phyloP scores from a whole-genome alignment of 2,797 vertebrate genomes.

The Labeo calbasu region DNA sequence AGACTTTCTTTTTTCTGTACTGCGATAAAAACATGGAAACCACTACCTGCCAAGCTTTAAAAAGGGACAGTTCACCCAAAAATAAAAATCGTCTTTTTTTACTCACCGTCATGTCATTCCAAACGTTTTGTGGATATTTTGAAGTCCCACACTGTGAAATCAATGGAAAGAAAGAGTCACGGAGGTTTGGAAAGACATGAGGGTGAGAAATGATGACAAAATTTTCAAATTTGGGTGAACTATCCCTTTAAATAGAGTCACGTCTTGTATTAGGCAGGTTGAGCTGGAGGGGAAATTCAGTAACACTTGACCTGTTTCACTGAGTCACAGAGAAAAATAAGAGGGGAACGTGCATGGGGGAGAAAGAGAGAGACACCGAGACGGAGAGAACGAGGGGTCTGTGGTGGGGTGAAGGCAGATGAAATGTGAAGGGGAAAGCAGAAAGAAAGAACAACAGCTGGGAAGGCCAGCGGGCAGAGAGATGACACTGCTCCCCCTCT shows the following conservation, averaged over 20 bases:
- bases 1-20: too few species aligned
- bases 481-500: slow-evolving; percentile 65
- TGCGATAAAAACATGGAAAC: neutral
- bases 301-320: slow-evolving; percentile 86
- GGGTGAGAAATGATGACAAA: neutral
- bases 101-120: neutral
- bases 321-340: slow-evolving; percentile 70
- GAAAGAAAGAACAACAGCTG: slow-evolving; percentile 67
- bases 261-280: slow-evolving; percentile 80
- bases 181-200: neutral
- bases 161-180: too few species aligned
- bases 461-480: slow-evolving; percentile 54
- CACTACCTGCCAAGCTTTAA: neutral
- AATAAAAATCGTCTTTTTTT: neutral
- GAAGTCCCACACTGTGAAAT: neutral
- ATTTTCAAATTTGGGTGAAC: neutral
- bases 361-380: slow-evolving; percentile 44
- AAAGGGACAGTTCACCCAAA: neutral
- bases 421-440: slow-evolving; percentile 61
- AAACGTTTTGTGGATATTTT: neutral
- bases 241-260: slow-evolving; percentile 61
- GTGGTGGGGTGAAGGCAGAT: slow-evolving; percentile 70
- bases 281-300: slow-evolving; percentile 80
- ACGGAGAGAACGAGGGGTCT: neutral
- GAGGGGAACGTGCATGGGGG: slow-evolving; percentile 18